Percentiles rank a stretch among this genome's conserved stretches.
Evolutionary conservation across 2,113 vertebrate species (phyloP).

Genomic region (Orcinus orca): DNA sequence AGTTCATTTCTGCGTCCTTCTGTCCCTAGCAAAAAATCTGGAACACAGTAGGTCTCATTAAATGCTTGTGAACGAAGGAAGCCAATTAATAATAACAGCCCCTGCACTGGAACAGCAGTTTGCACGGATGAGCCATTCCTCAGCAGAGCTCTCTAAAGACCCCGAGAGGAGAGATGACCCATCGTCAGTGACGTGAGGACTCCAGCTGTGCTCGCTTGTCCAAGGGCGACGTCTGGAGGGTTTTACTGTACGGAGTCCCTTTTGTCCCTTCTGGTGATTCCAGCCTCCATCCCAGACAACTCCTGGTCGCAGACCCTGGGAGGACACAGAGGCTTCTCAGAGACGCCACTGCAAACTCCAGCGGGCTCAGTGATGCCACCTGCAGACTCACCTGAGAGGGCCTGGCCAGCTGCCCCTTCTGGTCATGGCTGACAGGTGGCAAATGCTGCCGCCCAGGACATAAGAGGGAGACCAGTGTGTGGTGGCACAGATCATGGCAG

Average conservation of each 20-base stretch:
- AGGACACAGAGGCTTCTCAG: background rate
- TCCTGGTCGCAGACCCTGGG: background rate
- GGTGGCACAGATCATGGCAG: background rate
- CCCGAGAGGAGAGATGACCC: background rate
- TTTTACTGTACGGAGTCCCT: background rate
- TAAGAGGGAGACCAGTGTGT: background rate
- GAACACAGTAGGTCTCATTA: background rate
- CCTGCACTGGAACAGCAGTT: background rate
- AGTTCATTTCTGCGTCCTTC: background rate
- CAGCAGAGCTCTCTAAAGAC: no score
- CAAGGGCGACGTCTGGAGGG: background rate
- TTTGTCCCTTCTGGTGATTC: background rate
- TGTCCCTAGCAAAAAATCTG: background rate
- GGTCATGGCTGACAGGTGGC: background rate
- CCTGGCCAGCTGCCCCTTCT: background rate
- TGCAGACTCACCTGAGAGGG: background rate
- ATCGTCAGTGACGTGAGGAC: accelerated
- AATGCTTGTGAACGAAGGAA: background rate
- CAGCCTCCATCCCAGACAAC: background rate
- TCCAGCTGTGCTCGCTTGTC: background rate
- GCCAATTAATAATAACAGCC: background rate
- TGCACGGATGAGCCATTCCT: background rate
- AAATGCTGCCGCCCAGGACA: background rate
- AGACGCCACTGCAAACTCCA: background rate
- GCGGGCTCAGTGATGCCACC: background rate